Base-by-base conservation (phyloP, 2,888 invertebrate species). In the Dysmachus trigonus region DNA sequence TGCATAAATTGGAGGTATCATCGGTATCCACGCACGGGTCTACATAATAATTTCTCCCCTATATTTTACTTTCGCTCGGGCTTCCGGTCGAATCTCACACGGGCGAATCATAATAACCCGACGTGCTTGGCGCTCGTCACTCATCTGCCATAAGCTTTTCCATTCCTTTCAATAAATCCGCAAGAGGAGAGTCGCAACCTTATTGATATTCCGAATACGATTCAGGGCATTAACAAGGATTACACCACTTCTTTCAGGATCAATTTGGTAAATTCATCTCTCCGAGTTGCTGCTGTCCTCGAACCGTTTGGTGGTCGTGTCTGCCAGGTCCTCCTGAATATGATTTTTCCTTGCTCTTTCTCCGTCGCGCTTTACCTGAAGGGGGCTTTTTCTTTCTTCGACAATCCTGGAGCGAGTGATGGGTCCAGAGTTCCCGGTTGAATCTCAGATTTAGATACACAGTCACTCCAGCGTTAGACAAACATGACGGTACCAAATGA, bases 171-270 rank as follows among this genome's bases (percentile, higher is more conserved):
- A 87, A 87, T 87, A 87, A 87, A 87, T 87, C 85, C 81, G 31
- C 85, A 77, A 85, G 74, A 86, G 85, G 22, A 85, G 33, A 76
- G 62, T 53, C 62, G 18, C 33, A 47, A 77, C 33, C 76, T 77
- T 83, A 87, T 87, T 87, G 87, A 85, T 87, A 87, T 87, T 87
- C 87, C 85, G 71, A 86, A 86, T 87, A 76, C 86, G 86, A 87
- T 87, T 87, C 74, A 72, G 77, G 72, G 87, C 86, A 87, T 87
- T 87, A 87, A 85, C 87, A 87, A 86, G 87, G 87, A 87, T 87
- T 87, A 87, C 87, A 83, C 86, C 87, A 87, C 87, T 87, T 87
- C 87, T 86, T 87, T 87, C 86, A 79, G 87, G 87, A 87, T 87
- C 87, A 87, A 87, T 87, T 87, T 87, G 86, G 86, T 87, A 86